Conservation (phyloP, 2,888 invertebrate species). For the Eilema sororculum region DNA sequence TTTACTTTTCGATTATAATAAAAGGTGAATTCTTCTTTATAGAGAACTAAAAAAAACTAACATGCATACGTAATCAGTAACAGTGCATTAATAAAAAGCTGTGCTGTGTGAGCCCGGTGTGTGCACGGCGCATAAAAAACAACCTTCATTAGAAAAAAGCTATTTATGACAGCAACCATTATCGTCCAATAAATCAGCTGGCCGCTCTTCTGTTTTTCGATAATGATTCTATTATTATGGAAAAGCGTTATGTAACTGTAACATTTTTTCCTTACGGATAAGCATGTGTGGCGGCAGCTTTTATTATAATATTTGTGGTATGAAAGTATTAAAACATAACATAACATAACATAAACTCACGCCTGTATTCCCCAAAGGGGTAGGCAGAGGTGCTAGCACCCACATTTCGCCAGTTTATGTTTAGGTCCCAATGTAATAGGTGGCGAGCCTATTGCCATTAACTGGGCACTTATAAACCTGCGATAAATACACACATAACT, state of each 20-base stretch:
- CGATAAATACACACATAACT: too few relatives aligned
- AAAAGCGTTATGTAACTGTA: constrained; percentile 87
- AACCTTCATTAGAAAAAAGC: constrained; percentile 83
- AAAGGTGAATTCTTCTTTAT: constrained; percentile 66
- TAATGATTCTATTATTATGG: constrained; percentile 88
- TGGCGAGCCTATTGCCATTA: too few relatives aligned
- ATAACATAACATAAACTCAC: too few relatives aligned
- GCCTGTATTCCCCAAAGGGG: too few relatives aligned
- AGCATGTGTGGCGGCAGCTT: constrained; percentile 60
- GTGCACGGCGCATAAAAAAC: constrained; percentile 72
- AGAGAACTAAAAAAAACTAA: constrained; percentile 50
- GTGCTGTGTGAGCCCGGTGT: constrained; percentile 70
- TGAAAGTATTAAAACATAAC: too few relatives aligned
- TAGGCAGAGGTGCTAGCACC: too few relatives aligned
- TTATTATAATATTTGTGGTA: not conserved
- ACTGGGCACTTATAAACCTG: too few relatives aligned
- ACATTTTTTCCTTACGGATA: constrained; percentile 73
- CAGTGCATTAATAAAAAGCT: constrained; percentile 75
- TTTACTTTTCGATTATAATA: constrained; percentile 60
- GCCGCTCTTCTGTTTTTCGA: constrained; percentile 87
- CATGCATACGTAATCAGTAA: constrained; percentile 75
- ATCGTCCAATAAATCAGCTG: constrained; percentile 87
- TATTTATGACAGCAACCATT: constrained; percentile 87
- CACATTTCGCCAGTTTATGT: too few relatives aligned
- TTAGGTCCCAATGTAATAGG: too few relatives aligned